Conservation (phyloP, 1,140 invertebrate genomes). For the Neocloeon triangulifer region DNA sequence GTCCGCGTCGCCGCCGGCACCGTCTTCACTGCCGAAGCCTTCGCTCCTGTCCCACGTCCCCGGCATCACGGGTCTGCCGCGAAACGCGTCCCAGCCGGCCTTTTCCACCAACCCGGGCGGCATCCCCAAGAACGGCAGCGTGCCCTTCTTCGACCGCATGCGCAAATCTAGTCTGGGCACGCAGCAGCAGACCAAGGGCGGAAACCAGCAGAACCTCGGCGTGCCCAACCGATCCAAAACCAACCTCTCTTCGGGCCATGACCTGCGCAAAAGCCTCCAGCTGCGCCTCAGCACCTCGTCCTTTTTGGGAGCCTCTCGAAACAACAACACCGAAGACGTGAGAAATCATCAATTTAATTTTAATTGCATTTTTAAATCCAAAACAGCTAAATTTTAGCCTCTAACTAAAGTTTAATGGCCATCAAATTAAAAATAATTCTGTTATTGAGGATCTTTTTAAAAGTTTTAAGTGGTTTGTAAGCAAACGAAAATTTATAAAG, state of each 20-base stretch:
- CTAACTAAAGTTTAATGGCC: no score
- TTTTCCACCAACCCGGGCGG: no score
- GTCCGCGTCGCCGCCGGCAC: no score
- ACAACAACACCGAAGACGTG: conserved; percentile 32
- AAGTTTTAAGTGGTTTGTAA: no score
- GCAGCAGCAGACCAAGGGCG: conserved; percentile 45
- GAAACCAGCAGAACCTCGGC: conserved; percentile 47
- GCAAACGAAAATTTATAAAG: no score
- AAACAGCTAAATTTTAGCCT: no score
- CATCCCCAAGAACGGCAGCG: conserved; percentile 66
- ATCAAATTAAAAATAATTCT: no score
- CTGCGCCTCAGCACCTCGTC: conserved; percentile 30
- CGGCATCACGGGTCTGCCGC: conserved; percentile 38
- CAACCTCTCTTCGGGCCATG: conserved; percentile 26
- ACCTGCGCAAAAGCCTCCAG: conserved; percentile 22
- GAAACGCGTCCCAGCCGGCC: conserved; percentile 64
- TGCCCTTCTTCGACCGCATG: conserved; percentile 65
- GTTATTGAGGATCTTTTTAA: no score
- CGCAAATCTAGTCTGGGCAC: conserved; percentile 56
- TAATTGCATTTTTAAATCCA: no score
- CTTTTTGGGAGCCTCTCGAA: conserved; percentile 30
- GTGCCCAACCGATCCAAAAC: conserved; percentile 37
- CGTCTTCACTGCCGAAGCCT: no score
- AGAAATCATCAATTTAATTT: no score
- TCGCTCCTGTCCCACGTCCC: no score